A percentile compares a stretch with the other conserved stretches of the same genome.
Conservation (phyloP, 2,888 invertebrate species). For the Patella depressa region DNA sequence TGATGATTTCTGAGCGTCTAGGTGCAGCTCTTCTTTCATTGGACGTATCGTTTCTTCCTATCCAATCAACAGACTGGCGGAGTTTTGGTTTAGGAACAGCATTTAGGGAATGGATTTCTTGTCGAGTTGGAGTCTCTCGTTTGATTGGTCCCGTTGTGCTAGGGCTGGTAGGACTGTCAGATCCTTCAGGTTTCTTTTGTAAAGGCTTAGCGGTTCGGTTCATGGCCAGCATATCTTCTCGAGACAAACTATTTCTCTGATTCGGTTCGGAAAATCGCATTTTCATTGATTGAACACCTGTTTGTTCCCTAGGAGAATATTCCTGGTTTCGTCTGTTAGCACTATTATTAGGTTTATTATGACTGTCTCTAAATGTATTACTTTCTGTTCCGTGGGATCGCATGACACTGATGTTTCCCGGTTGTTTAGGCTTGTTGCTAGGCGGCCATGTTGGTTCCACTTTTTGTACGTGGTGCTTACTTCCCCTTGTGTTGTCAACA, state of each 20-base stretch:
- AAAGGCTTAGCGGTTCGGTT: constrained; percentile 58
- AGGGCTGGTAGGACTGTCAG: constrained; percentile 17
- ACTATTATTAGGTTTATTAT: neutral
- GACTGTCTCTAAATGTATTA: neutral
- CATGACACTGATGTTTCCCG: neutral
- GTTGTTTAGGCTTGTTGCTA: neutral
- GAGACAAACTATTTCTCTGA: constrained; percentile 31
- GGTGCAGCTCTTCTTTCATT: constrained; percentile 20
- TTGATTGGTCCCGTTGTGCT: constrained; percentile 26
- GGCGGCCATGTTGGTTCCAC: constrained; percentile 9
- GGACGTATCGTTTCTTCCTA: constrained; percentile 16
- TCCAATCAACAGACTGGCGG: constrained; percentile 44
- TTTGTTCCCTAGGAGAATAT: neutral
- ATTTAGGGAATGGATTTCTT: constrained; percentile 56
- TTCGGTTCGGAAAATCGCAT: neutral
- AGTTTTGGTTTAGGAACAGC: constrained; percentile 59
- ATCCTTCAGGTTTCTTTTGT: constrained; percentile 39
- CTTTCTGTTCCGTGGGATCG: neutral
- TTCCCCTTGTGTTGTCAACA: neutral
- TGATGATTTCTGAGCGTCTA: constrained; percentile 49
- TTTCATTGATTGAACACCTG: neutral
- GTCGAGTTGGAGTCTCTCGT: constrained; percentile 49
- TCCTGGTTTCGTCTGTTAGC: neutral
- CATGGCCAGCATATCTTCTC: constrained; percentile 61
- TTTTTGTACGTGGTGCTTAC: neutral